Conservation (phyloP, 2,113 vertebrate genomes). For the Eonycteris spelaea region DNA sequence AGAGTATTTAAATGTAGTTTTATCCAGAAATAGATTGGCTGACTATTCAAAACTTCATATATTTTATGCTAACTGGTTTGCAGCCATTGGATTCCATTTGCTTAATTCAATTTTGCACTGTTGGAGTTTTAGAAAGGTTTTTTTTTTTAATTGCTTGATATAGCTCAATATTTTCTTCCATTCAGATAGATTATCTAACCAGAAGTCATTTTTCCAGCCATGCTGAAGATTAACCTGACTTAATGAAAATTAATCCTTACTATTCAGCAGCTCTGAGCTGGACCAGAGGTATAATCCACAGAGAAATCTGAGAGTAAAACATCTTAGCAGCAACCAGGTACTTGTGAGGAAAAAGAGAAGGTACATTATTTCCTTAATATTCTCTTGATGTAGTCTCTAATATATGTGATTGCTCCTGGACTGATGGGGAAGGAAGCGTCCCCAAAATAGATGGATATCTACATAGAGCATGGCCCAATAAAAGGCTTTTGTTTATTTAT, state of each 20-base stretch:
- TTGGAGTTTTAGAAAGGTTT: not conserved
- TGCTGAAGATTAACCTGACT: conserved; percentile 10
- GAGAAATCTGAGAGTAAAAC: not conserved
- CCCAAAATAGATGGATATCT: not conserved
- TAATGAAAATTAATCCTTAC: not conserved
- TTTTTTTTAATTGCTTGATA: not conserved
- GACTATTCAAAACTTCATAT: not conserved
- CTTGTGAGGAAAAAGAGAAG: not conserved
- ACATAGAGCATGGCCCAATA: fast-evolving
- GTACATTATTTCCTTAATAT: not conserved
- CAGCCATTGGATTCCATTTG: not conserved
- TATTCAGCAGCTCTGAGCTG: not conserved
- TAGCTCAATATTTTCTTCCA: not conserved
- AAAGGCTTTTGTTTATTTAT: not conserved
- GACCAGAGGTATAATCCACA: not conserved
- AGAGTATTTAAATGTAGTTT: not conserved
- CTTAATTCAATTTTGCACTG: not conserved
- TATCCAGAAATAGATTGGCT: not conserved
- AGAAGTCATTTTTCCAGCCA: not conserved
- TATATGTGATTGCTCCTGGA: not conserved
- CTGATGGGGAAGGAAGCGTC: not conserved
- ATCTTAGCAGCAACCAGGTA: not conserved
- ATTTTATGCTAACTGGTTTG: not conserved
- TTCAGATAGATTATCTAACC: not conserved
- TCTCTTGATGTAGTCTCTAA: not conserved